These are phyloP conservation scores for Manduca sexta DNA, from an alignment of 1,140 invertebrate genomes.

Conservation along the genomic window DNA sequence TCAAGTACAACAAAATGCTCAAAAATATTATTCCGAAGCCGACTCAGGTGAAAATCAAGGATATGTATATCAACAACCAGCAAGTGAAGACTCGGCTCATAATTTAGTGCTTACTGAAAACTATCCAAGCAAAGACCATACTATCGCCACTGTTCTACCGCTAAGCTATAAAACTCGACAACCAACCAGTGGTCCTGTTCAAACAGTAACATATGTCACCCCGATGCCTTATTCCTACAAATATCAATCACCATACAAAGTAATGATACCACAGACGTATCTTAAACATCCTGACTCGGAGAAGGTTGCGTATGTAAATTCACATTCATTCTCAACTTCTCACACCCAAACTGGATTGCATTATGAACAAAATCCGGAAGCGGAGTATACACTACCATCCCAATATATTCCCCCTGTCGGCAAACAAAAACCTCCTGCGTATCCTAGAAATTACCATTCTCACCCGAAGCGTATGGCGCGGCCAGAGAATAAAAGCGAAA, in stretches of 20 bases:
- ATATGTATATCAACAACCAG: slow-evolving; percentile 40
- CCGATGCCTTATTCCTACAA: slow-evolving; percentile 47
- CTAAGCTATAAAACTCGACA: slow-evolving; percentile 31
- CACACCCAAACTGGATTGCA: slow-evolving; percentile 29
- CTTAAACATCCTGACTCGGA: slow-evolving; percentile 39
- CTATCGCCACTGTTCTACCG: slow-evolving; percentile 56
- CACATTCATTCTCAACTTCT: slow-evolving; percentile 34
- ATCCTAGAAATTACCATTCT: slow-evolving; percentile 46
- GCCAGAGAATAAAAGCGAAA: slow-evolving; percentile 28
- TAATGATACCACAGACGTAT: slow-evolving; percentile 59
- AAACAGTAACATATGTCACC: slow-evolving; percentile 57
- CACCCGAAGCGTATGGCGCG: slow-evolving; percentile 50
- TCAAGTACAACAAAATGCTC: slow-evolving; percentile 28
- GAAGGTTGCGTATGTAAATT: slow-evolving; percentile 54
- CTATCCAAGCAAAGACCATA: slow-evolving; percentile 59
- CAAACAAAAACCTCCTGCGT: slow-evolving; percentile 30
- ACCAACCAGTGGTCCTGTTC: slow-evolving; percentile 27
- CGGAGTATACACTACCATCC: slow-evolving; percentile 31
- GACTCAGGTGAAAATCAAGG: slow-evolving; percentile 22
- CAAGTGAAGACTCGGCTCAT: slow-evolving; percentile 25
- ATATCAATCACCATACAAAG: slow-evolving; percentile 49
- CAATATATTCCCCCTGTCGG: slow-evolving; percentile 32
- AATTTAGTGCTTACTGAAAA: slow-evolving; percentile 42
- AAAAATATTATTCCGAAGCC: slow-evolving; percentile 30
- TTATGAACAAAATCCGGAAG: slow-evolving; percentile 35